Conservation (phyloP, 2,113 vertebrate genomes). For the Stigmatopora nigra region DNA sequence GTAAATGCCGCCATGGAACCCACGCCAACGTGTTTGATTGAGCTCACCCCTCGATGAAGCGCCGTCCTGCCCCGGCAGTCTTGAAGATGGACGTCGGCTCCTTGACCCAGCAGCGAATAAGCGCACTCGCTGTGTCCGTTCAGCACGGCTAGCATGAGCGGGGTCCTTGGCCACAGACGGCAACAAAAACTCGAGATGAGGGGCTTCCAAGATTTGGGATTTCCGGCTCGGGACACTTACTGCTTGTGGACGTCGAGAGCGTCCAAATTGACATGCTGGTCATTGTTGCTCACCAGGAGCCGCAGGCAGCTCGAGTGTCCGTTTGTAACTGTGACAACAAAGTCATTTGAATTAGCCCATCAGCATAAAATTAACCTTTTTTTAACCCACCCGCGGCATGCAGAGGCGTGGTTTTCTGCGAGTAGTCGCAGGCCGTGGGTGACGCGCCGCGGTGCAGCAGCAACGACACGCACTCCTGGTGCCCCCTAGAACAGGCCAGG, state of each 20-base stretch:
- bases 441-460: constrained; percentile 93
- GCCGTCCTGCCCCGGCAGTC: constrained; percentile 93
- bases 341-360: constrained; percentile 1
- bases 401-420: constrained; percentile 86
- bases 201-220: neutral
- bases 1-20: neutral
- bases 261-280: constrained; percentile 83
- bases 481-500: constrained; percentile 89
- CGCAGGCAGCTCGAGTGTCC: constrained; percentile 93
- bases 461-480: constrained; percentile 92
- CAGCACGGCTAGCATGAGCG: constrained; percentile 94
- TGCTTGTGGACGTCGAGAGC: constrained; percentile 89
- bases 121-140: constrained; percentile 94
- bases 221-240: constrained; percentile 69
- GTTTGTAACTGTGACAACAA: constrained; percentile 76
- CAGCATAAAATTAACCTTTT: no score
- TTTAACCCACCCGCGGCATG: constrained; percentile 82
- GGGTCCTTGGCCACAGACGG: constrained; percentile 71
- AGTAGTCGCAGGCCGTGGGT: constrained; percentile 85
- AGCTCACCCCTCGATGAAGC: constrained; percentile 87
- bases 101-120: constrained; percentile 88
- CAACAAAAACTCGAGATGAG: neutral
- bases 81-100: constrained; percentile 86
- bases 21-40: neutral
- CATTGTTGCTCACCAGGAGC: constrained; percentile 84